Percentiles rank a stretch among this genome's conserved stretches.
phyloP scores from a whole-genome alignment of 1,140 invertebrate genomes.

The Drosophila elegans region DNA sequence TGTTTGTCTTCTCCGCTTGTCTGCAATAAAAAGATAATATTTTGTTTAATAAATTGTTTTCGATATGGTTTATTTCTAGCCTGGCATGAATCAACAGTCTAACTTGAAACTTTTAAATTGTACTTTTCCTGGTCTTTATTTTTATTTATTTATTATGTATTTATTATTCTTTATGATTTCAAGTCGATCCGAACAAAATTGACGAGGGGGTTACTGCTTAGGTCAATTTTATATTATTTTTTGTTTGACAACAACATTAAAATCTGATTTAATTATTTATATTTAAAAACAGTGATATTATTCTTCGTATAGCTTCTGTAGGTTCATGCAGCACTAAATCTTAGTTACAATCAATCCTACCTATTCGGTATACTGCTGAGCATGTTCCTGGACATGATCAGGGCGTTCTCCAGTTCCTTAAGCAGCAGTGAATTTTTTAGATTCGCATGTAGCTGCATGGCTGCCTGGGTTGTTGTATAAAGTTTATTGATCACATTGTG shows the following conservation, averaged over 20 bases:
- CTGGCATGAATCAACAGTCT: not conserved
- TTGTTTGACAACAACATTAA: too few species aligned
- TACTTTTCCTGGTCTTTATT: too few species aligned
- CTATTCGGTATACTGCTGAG: conserved; percentile 83
- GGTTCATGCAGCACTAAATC: not conserved
- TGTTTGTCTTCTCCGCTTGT: conserved; percentile 68
- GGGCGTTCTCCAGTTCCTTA: conserved; percentile 86
- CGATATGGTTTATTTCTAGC: not conserved
- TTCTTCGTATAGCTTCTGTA: not conserved
- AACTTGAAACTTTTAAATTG: too few species aligned
- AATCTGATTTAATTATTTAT: too few species aligned
- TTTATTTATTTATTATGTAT: too few species aligned
- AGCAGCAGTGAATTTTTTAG: conserved; percentile 83
- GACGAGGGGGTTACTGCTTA: too few species aligned
- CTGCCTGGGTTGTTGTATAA: conserved; percentile 82
- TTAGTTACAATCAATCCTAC: conserved; percentile 32
- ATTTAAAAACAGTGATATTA: too few species aligned
- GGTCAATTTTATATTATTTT: too few species aligned
- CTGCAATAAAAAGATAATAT: conserved; percentile 29
- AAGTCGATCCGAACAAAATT: too few species aligned
- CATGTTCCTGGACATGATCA: conserved; percentile 85
- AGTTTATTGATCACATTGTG: conserved; percentile 84
- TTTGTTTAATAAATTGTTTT: not conserved
- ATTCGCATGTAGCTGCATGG: conserved; percentile 82
- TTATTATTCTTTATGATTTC: too few species aligned